Evolutionary conservation across 2,888 invertebrate genomes (phyloP).

Genomic region (Tyria jacobaeae): DNA sequence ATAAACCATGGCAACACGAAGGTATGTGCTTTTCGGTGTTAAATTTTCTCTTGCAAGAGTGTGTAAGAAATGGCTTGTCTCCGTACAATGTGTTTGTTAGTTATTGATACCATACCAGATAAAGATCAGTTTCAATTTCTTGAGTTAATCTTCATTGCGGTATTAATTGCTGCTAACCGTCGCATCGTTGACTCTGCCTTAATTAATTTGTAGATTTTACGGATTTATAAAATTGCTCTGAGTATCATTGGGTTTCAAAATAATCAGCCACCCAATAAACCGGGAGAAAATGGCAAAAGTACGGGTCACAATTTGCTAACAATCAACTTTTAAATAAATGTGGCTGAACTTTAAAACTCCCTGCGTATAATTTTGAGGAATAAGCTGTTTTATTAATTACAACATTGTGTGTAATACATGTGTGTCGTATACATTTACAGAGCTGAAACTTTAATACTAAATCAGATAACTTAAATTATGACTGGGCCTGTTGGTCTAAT

Average conservation of each 20-base stretch:
- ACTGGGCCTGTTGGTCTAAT: too few species aligned
- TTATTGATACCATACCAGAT: conserved; percentile 27
- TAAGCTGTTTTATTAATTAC: too few species aligned
- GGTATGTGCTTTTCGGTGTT: conserved; percentile 71
- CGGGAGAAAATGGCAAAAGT: too few species aligned
- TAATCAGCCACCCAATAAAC: too few species aligned
- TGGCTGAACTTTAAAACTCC: too few species aligned
- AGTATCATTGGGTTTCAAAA: too few species aligned
- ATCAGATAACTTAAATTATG: too few species aligned
- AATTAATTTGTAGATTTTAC: conserved; percentile 30
- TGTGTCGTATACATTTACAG: conserved; percentile 6
- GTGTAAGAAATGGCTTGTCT: conserved; percentile 35
- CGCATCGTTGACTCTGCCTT: conserved; percentile 9
- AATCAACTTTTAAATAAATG: too few species aligned
- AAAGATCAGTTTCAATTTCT: conserved; percentile 31
- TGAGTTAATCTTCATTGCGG: conserved; percentile 26
- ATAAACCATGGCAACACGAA: conserved; percentile 79
- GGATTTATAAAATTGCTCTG: conserved; percentile 10
- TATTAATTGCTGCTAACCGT: conserved; percentile 26
- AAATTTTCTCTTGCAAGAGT: conserved; percentile 61
- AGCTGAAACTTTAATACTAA: not conserved
- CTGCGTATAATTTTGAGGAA: too few species aligned
- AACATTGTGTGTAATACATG: too few species aligned
- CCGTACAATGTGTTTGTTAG: conserved; percentile 36
- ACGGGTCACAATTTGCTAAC: too few species aligned